Conservation (phyloP, 2,797 vertebrate species). For the Malurus leucopterus region DNA sequence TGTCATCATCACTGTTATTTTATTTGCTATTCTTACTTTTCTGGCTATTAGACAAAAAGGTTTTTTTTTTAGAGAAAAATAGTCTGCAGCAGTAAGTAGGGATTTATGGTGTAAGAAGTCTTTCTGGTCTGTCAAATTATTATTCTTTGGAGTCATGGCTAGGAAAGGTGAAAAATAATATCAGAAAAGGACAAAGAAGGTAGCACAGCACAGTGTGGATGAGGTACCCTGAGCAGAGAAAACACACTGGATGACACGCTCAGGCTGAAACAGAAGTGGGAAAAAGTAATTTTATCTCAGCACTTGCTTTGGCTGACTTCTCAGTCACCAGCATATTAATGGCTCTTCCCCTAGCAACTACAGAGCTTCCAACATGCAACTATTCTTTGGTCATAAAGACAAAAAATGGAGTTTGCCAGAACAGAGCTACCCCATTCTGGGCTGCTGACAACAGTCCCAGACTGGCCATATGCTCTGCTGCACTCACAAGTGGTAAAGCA, state of each 20-base stretch:
- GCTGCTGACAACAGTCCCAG: constrained; percentile 60
- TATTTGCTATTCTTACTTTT: neutral
- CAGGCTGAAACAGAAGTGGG: constrained; percentile 13
- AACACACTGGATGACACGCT: constrained; percentile 8
- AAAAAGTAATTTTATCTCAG: constrained; percentile 55
- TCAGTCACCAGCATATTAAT: constrained; percentile 45
- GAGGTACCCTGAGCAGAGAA: constrained; percentile 14
- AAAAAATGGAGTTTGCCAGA: constrained; percentile 50
- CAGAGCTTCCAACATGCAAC: constrained; percentile 56
- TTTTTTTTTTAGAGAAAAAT: neutral
- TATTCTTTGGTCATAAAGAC: constrained; percentile 53
- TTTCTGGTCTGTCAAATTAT: constrained; percentile 5
- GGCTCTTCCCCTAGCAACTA: constrained; percentile 58
- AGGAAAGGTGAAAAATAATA: constrained; percentile 41
- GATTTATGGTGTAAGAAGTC: neutral
- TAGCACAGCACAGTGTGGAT: neutral
- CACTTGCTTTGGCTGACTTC: constrained; percentile 58
- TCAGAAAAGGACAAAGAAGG: constrained; percentile 43
- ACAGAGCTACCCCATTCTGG: constrained; percentile 52
- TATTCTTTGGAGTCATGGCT: neutral
- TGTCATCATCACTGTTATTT: neutral
- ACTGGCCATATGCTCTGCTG: constrained; percentile 66
- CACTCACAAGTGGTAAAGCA: constrained; percentile 62
- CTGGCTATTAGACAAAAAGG: neutral
- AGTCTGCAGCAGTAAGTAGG: neutral